Conservation (phyloP, 2,888 invertebrate genomes). For the Parascotia fuliginaria region DNA sequence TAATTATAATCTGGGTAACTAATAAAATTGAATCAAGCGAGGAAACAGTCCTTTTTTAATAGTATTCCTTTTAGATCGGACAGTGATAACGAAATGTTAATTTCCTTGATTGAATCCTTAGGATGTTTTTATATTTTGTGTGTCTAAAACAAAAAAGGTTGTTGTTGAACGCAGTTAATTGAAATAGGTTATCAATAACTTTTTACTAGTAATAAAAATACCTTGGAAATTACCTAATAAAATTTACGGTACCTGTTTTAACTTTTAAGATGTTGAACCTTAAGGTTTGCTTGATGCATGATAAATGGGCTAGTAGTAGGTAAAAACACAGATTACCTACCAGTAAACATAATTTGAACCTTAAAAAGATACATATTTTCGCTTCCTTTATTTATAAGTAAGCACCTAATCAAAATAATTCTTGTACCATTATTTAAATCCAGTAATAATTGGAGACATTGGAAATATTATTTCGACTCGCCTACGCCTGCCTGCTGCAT, state of each 20-base stretch:
- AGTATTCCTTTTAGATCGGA: conserved; percentile 57
- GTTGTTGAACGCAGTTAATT: not conserved
- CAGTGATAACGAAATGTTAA: conserved; percentile 49
- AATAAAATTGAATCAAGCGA: conserved; percentile 69
- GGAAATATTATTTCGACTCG: conserved; percentile 21
- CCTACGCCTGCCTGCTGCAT: conserved; percentile 15
- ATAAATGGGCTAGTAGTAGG: too few species aligned
- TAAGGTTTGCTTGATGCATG: too few species aligned
- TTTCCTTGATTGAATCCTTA: conserved; percentile 44
- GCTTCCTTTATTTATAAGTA: too few species aligned
- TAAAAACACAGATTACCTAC: too few species aligned
- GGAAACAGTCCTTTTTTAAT: conserved; percentile 48
- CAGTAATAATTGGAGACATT: conserved; percentile 7
- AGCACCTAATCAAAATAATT: conserved; percentile 5
- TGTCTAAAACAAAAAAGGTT: conserved; percentile 7
- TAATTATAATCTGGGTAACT: conserved; percentile 64
- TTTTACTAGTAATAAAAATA: too few species aligned
- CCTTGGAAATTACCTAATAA: too few species aligned
- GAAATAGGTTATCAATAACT: too few species aligned
- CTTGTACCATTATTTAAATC: conserved; percentile 7
- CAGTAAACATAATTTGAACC: too few species aligned
- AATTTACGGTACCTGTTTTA: too few species aligned
- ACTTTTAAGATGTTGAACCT: too few species aligned
- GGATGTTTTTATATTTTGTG: conserved; percentile 23
- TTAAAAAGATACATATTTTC: too few species aligned